Evolutionary conservation across 2,888 invertebrate species (phyloP).

Genomic region (Isoperla grammatica): DNA sequence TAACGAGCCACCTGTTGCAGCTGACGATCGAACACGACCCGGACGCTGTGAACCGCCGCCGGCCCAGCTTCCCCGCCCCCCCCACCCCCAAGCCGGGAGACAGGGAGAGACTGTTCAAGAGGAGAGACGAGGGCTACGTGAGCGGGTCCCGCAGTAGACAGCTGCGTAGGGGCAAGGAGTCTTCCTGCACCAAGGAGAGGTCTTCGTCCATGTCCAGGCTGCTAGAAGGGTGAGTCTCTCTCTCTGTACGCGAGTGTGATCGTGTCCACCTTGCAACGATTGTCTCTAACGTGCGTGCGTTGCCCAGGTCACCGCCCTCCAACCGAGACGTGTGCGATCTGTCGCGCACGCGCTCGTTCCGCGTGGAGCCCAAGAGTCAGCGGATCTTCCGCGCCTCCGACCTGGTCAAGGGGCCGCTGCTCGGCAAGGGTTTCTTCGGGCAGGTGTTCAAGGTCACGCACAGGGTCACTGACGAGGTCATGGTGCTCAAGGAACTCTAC

Average conservation of each 20-base stretch:
- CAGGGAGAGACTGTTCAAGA: conserved; percentile 28
- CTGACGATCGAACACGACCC: conserved; percentile 88
- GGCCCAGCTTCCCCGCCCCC: conserved; percentile 43
- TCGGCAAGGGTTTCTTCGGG: conserved; percentile 93
- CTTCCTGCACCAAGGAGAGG: conserved; percentile 56
- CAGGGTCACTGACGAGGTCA: conserved; percentile 82
- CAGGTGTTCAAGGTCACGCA: conserved; percentile 90
- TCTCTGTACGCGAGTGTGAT: too few species aligned
- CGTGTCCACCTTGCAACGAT: neutral
- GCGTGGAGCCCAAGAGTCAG: conserved; percentile 61
- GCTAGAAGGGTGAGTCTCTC: conserved; percentile 59
- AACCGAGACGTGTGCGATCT: conserved; percentile 57
- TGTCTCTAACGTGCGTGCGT: too few species aligned
- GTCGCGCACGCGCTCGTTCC: conserved; percentile 82
- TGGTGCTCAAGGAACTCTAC: conserved; percentile 93
- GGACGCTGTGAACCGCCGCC: conserved; percentile 56
- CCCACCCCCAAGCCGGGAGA: conserved; percentile 32
- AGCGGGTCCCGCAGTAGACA: conserved; percentile 58
- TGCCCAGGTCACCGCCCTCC: conserved; percentile 34
- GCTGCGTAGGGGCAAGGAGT: conserved; percentile 46
- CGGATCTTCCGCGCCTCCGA: conserved; percentile 88
- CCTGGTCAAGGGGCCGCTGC: conserved; percentile 75
- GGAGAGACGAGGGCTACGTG: conserved; percentile 52
- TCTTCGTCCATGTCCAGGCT: conserved; percentile 82
- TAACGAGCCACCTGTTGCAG: too few species aligned